Evolutionary conservation across 2,797 vertebrate species (phyloP).

Genomic region (Phrynocephalus vlangalii): DNA sequence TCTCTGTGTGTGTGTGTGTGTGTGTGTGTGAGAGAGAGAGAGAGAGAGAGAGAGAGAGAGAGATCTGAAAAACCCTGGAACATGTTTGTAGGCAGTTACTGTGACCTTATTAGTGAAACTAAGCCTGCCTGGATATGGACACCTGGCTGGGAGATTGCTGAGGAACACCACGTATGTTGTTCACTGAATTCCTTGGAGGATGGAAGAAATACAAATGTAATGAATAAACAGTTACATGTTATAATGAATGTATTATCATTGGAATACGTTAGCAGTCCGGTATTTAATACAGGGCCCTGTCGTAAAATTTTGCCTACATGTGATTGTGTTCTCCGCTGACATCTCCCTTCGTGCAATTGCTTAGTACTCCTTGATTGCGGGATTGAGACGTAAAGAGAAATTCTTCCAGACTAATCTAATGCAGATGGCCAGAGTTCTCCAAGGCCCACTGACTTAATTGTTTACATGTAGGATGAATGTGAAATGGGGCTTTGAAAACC

Average conservation of each 20-base stretch:
- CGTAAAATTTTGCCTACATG: accelerated
- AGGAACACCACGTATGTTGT: neutral
- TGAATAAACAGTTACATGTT: neutral
- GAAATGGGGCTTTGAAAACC: constrained; percentile 42
- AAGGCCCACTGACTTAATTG: constrained; percentile 31
- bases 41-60: too few relatives aligned
- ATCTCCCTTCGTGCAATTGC: neutral
- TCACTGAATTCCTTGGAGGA: neutral
- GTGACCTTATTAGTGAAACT: constrained; percentile 1
- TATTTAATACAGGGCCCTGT: neutral
- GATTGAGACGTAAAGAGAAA: neutral
- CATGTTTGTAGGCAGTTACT: neutral
- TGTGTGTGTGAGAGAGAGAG: too few relatives aligned
- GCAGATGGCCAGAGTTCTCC: neutral
- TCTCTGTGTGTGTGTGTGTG: neutral
- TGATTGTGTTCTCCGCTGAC: neutral
- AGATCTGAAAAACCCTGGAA: neutral
- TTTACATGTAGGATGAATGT: neutral
- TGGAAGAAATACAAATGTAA: neutral
- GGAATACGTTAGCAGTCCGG: constrained; percentile 16
- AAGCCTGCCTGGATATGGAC: neutral
- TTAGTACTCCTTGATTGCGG: neutral
- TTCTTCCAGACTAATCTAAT: constrained; percentile 24
- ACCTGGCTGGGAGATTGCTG: neutral
- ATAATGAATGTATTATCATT: neutral